phyloP scores from a whole-genome alignment of 2,797 vertebrate genomes.

The Peromyscus eremicus region DNA sequence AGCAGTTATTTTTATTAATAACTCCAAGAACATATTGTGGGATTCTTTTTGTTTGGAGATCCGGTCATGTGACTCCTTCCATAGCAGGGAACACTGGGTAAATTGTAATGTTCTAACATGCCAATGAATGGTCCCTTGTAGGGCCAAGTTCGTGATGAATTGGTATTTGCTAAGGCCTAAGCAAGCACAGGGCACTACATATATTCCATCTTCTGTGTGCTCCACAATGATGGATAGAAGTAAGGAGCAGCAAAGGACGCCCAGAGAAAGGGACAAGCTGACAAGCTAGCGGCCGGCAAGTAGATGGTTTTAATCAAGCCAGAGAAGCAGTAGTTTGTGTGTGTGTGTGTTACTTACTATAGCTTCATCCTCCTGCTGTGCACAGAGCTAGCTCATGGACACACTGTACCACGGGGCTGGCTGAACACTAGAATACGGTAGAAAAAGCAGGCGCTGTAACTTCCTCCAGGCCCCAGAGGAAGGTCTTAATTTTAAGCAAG shows the following conservation, averaged over 20 bases:
- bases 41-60: conserved; percentile 84
- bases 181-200: conserved; percentile 85
- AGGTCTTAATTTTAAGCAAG: conserved; percentile 60
- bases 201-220: conserved; percentile 82
- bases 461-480: conserved; percentile 17
- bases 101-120: conserved; percentile 84
- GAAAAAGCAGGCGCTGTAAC: conserved; percentile 50
- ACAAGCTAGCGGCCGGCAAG: conserved; percentile 78
- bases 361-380: conserved; percentile 63
- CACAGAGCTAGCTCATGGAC: conserved; percentile 65
- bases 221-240: conserved; percentile 84
- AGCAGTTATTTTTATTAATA: conserved; percentile 85
- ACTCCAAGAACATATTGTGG: conserved; percentile 78
- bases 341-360: conserved; percentile 58
- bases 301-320: conserved; percentile 75
- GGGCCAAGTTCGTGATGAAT: conserved; percentile 86
- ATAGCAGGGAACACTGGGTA: conserved; percentile 85
- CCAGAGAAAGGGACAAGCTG: conserved; percentile 77
- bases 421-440: conserved; percentile 60
- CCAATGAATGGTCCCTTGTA: conserved; percentile 86
- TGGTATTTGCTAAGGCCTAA: conserved; percentile 87
- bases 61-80: conserved; percentile 81
- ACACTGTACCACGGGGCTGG: conserved; percentile 22
- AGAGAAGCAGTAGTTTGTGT: conserved; percentile 77
- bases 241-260: conserved; percentile 76